A percentile compares a stretch with the other conserved stretches of the same genome.
Evolutionary conservation across 2,797 vertebrate species (phyloP).

Genomic region (Chaetophractus vellerosus): DNA sequence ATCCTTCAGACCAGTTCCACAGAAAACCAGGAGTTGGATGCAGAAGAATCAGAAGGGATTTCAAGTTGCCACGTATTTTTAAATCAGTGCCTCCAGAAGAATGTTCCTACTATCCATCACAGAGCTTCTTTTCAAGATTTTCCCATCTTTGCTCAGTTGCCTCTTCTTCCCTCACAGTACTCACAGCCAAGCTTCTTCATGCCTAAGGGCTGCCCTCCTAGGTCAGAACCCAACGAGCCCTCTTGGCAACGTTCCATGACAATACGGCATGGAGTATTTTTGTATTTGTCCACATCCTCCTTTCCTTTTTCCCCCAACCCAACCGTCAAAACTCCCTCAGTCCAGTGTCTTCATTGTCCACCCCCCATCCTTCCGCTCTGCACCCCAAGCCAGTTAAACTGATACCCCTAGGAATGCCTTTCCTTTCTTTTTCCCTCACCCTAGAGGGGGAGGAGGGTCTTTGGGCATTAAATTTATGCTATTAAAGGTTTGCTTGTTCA

Average conservation of each 20-base stretch:
- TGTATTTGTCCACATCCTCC: not conserved
- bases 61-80: not conserved
- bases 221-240: not conserved
- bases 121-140: not conserved
- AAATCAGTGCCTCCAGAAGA: not conserved
- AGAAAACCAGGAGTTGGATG: not conserved
- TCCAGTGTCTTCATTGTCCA: not conserved
- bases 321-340: not conserved
- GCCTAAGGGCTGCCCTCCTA: not conserved
- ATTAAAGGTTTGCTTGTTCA: not conserved
- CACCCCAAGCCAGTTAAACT: not conserved
- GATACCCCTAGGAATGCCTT: not conserved
- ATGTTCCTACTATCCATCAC: not conserved
- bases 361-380: too few species aligned
- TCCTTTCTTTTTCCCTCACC: not conserved
- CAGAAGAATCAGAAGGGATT: not conserved
- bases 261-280: not conserved
- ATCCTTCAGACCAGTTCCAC: not conserved
- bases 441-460: not conserved
- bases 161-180: not conserved
- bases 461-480: not conserved
- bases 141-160: not conserved
- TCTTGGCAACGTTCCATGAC: not conserved
- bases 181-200: too few species aligned
- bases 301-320: not conserved